These are phyloP conservation scores for Bubo bubo DNA, from an alignment of 2,113 vertebrate genomes.

Conservation along the genomic window DNA sequence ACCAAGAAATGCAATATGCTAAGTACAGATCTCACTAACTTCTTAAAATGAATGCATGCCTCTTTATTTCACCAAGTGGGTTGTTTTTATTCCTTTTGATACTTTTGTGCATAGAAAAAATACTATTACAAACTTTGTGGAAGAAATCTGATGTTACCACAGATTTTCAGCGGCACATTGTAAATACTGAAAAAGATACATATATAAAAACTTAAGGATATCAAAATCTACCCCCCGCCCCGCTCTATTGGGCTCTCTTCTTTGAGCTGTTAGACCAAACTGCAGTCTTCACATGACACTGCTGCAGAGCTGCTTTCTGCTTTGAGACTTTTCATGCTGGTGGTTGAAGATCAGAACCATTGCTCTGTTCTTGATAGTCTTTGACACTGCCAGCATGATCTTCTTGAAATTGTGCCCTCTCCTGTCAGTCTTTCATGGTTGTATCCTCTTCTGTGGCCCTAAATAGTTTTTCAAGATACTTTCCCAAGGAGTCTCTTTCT, in stretches of 20 bases:
- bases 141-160: background rate
- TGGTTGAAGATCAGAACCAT: background rate
- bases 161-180: background rate
- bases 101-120: background rate
- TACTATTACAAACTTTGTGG: background rate
- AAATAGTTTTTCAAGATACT: background rate
- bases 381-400: background rate
- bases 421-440: background rate
- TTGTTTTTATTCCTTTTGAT: background rate
- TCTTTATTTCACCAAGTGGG: background rate
- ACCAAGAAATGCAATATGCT: background rate
- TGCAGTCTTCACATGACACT: background rate
- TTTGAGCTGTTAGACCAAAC: background rate
- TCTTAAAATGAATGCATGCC: background rate
- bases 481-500: background rate
- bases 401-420: background rate
- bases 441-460: background rate
- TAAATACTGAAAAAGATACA: background rate
- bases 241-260: background rate
- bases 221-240: background rate
- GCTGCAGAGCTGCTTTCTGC: background rate
- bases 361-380: background rate
- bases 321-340: background rate
- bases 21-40: background rate
- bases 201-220: background rate